Conservation (phyloP, 92 coral and sea anemone species). For the Parazoanthus swiftii region DNA sequence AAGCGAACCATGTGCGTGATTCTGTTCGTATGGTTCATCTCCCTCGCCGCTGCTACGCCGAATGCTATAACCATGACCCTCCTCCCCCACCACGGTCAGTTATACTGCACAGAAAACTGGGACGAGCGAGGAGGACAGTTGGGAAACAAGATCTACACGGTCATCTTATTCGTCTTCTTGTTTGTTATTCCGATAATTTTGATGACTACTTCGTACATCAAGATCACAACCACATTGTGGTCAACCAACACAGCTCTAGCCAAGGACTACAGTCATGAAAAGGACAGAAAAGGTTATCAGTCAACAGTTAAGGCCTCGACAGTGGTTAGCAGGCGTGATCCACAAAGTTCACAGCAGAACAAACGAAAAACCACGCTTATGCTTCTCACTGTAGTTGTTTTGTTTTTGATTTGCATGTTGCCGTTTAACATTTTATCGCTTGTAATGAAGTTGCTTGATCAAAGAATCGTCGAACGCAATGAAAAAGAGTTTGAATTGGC, state of each 20-base stretch:
- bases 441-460: conserved; percentile 24
- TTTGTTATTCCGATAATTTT: conserved; percentile 74
- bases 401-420: conserved; percentile 75
- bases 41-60: conserved; percentile 68
- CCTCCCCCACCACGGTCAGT: not conserved
- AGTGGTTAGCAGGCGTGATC: not conserved
- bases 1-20: conserved; percentile 57
- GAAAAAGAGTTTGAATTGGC: not conserved
- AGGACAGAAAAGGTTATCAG: not conserved
- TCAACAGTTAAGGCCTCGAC: not conserved
- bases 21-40: conserved; percentile 64
- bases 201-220: conserved; percentile 60
- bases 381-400: conserved; percentile 78
- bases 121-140: conserved; percentile 45
- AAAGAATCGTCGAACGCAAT: not conserved
- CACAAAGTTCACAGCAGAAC: conserved; percentile 28
- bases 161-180: conserved; percentile 60
- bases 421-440: conserved; percentile 71
- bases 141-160: conserved; percentile 58
- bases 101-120: conserved; percentile 58
- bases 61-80: conserved; percentile 48
- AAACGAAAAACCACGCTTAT: conserved; percentile 89
- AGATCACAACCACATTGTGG: conserved; percentile 67
- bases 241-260: conserved; percentile 53
- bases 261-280: conserved; percentile 21